These are phyloP conservation scores for Noctuana brunneofusca DNA, from an alignment of 2,888 invertebrate species.

Conservation along the genomic window DNA sequence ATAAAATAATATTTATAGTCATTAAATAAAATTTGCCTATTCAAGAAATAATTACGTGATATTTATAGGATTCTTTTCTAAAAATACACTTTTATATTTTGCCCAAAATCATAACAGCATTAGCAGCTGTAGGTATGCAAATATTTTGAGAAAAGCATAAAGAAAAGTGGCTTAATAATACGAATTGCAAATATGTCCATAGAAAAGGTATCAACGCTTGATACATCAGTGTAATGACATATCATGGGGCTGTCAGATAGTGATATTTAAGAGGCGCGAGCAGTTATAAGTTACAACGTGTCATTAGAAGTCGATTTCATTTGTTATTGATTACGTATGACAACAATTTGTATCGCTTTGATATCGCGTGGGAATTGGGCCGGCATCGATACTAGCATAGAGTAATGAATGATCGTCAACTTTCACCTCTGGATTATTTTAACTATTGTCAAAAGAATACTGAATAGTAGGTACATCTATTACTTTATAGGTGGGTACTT, in stretches of 20 bases:
- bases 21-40: too few relatives aligned
- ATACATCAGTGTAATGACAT: slow-evolving; percentile 57
- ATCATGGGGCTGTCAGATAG: slow-evolving; percentile 57
- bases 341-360: slow-evolving; percentile 61
- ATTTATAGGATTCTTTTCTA: too few relatives aligned
- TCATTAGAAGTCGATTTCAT: slow-evolving; percentile 69
- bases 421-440: slow-evolving; percentile 42
- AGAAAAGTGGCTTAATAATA: too few relatives aligned
- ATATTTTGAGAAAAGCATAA: too few relatives aligned
- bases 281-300: slow-evolving; percentile 62
- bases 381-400: slow-evolving; percentile 42
- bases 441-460: not conserved
- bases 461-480: not conserved
- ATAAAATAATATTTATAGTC: not conserved
- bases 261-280: slow-evolving; percentile 55
- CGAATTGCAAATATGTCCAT: not conserved
- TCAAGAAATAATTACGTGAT: too few relatives aligned
- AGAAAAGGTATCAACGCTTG: not conserved
- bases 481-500: not conserved
- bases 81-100: too few relatives aligned
- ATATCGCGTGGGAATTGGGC: slow-evolving; percentile 60
- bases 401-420: slow-evolving; percentile 42
- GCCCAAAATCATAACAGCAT: too few relatives aligned
- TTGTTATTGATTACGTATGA: slow-evolving; percentile 68
- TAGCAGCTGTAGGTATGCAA: too few relatives aligned